Evolutionary conservation across 2,797 vertebrate genomes (phyloP), one percentile per base, ranked within the genome.

Genomic region (Rhinella marina): DNA sequence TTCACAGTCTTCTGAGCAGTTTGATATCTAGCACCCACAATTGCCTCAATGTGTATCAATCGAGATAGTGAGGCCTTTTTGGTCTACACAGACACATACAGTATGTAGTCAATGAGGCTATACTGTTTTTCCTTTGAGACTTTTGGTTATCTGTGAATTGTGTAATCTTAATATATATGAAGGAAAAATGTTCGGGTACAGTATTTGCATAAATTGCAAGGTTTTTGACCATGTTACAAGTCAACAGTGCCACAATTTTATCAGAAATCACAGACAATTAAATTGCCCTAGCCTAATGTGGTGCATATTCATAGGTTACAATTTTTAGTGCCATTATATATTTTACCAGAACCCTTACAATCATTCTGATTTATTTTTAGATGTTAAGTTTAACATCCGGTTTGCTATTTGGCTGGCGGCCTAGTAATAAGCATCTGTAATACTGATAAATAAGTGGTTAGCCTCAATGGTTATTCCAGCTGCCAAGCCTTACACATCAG

Each of bases 371-470:
- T 77, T 77, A 77, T 77, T 77, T 77, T 77, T 77, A 77, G 75
- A 77, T 54, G 75, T 25, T n/a, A n/a, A 75, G 72, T 50, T 7
- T n/a, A 76, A 76, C 73, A 52, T 76, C 73, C 73, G 23, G 48
- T 52, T 41, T 76, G 23, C 50, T 77, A 54, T 48, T 77, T 77
- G 75, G 75, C 75, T 8, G 75, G 48, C 12, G 23, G 75, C 75
- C 75, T 54, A 52, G 50, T 54, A 77, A 77, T 77, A 54, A 77
- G 48, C 75, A 77, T 77, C 50, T 77, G 75, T 77, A 77, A 77
- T 77, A n/a, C 75, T 77, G 75, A 77, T 77, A 77, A 77, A 77
- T 77, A 77, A 25, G 50, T 77, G 75, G 48, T 77, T 77, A 54
- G n/a, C 73, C 48, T n/a, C 48, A 77, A 25, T 54, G 75, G 41